These are phyloP conservation scores for Etia nguti DNA, from an alignment of 2,113 vertebrate genomes.

Conservation along the genomic window DNA sequence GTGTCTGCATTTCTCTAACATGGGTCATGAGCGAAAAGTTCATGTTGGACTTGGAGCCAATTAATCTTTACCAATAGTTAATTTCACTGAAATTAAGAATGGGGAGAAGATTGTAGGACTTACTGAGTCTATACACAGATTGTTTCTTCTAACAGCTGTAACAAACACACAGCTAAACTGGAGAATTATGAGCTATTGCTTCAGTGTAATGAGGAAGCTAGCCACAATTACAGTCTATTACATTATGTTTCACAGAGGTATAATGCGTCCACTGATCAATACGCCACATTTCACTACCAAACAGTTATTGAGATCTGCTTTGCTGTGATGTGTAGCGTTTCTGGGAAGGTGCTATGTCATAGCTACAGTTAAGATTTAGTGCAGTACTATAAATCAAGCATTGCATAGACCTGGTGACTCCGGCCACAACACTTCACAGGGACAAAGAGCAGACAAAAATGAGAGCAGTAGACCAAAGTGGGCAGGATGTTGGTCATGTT, in stretches of 20 bases:
- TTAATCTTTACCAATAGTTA: not conserved
- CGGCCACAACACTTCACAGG: not conserved
- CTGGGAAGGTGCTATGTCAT: not conserved
- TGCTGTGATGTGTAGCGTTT: not conserved
- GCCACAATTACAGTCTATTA: not conserved
- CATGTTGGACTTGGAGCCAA: not conserved
- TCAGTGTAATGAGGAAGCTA: not conserved
- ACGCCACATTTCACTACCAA: not conserved
- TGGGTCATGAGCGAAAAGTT: not conserved
- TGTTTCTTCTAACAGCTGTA: not conserved
- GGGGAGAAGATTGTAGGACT: not conserved
- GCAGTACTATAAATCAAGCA: not conserved
- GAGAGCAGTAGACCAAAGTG: not conserved
- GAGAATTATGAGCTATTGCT: not conserved
- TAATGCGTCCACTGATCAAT: not conserved
- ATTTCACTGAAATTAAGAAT: not conserved
- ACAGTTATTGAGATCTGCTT: not conserved
- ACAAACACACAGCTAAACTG: not conserved
- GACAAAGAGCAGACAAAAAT: not conserved
- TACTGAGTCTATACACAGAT: not conserved
- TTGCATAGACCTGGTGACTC: not conserved
- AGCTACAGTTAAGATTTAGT: not conserved
- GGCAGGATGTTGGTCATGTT: not conserved
- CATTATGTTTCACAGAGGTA: not conserved
- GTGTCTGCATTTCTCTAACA: not conserved